Conservation (phyloP, 1,140 invertebrate genomes). For the Habropoda laboriosa region DNA sequence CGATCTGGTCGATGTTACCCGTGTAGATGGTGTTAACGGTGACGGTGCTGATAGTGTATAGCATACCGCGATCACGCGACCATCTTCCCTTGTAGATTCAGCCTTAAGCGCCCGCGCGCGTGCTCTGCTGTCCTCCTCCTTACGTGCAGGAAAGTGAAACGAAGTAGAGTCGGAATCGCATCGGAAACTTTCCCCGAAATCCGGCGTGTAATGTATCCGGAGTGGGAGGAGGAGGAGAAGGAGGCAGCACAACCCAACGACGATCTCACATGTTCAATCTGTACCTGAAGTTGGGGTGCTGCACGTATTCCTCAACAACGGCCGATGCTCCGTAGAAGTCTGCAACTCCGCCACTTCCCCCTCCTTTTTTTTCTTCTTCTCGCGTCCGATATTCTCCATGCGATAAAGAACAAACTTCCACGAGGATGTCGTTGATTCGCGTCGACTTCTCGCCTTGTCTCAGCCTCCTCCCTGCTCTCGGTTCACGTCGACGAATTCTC, state of each 20-base stretch:
- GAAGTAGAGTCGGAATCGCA: slow-evolving; percentile 54
- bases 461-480: not conserved
- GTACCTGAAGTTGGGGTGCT: slow-evolving; percentile 17
- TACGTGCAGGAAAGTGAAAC: slow-evolving; percentile 55
- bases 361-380: not conserved
- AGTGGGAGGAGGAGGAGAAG: not conserved
- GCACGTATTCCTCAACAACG: slow-evolving; percentile 2
- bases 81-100: not conserved
- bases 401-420: slow-evolving; percentile 66
- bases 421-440: slow-evolving; percentile 61
- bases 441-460: slow-evolving; percentile 42
- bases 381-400: slow-evolving; percentile 49
- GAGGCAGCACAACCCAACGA: no score
- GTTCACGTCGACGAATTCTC: not conserved
- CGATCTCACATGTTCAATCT: slow-evolving; percentile 47
- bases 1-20: slow-evolving; percentile 14
- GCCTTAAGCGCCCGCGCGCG: not conserved
- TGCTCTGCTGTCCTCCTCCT: not conserved
- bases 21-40: slow-evolving; percentile 25
- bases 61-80: slow-evolving; percentile 65
- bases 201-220: not conserved
- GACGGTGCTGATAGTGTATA: slow-evolving; percentile 47
- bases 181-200: slow-evolving; percentile 54
- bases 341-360: not conserved
- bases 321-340: slow-evolving; percentile 5